Evolutionary conservation across 2,888 invertebrate species (phyloP), one percentile per base, ranked within the genome.

Genomic region (Zonitis immaculata): DNA sequence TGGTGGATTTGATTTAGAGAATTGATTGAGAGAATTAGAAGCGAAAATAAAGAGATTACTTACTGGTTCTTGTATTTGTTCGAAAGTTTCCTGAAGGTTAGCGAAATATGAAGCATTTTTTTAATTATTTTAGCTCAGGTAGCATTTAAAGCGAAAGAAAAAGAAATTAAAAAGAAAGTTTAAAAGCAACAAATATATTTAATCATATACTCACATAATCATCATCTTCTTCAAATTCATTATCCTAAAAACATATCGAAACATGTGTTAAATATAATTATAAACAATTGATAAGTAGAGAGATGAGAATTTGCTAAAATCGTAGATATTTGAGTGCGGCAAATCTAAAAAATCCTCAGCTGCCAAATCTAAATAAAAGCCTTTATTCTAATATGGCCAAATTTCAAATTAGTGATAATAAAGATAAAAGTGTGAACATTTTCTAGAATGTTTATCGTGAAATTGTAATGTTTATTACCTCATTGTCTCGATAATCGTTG

Each of bases 401-500:
- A n/a, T n/a, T n/a, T n/a, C n/a, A n/a, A n/a, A n/a, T n/a, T n/a
- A n/a, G n/a, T n/a, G n/a, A n/a, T n/a, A n/a, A n/a, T n/a, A n/a
- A n/a, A n/a, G n/a, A n/a, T n/a, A n/a, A n/a, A n/a, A n/a, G n/a
- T n/a, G n/a, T n/a, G n/a, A n/a, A n/a, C n/a, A n/a, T n/a, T n/a
- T n/a, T n/a, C n/a, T n/a, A n/a, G n/a, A n/a, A n/a, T n/a, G n/a
- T n/a, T n/a, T n/a, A n/a, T n/a, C n/a, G 8, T 1, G 6, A 7
- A 26, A 26, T 26, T 26, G 26, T 6, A 39, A 39, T 39, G 3
- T 39, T 1, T 39, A 39, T 27, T 27, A 27, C 35, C 42, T 48
- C 48, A 12, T 48, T 35, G 25, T 58, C 49, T 27, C 47, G 49
- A 20, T 60, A 51, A 8, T 60, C 60, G 11, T 47, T 48, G 22